phyloP scores from a whole-genome alignment of 2,888 invertebrate species.

The Plutella xylostella region DNA sequence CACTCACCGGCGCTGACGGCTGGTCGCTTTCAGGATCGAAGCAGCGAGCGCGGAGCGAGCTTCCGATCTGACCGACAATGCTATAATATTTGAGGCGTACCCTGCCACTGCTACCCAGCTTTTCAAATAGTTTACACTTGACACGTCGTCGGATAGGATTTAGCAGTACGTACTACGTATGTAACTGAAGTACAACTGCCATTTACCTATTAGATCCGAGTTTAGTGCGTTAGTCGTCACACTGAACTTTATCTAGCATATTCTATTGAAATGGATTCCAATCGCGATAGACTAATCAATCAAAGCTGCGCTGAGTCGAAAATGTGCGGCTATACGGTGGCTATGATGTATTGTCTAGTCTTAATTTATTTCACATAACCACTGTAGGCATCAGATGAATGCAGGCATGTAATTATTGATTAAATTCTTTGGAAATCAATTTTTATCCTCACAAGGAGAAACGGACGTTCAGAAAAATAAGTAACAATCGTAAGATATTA shows the following conservation, averaged over 20 bases:
- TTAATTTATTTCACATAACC: too few relatives aligned
- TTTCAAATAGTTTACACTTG: too few relatives aligned
- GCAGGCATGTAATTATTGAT: too few relatives aligned
- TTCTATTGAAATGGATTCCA: conserved; percentile 1
- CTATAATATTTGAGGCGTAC: conserved; percentile 9
- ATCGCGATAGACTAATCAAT: not conserved
- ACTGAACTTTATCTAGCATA: conserved; percentile 1
- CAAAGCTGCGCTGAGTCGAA: conserved; percentile 1
- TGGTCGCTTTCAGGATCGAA: conserved; percentile 46
- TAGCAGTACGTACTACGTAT: too few relatives aligned
- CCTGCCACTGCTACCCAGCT: too few relatives aligned
- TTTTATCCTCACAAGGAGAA: too few relatives aligned
- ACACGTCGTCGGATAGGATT: too few relatives aligned
- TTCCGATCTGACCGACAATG: conserved; percentile 58
- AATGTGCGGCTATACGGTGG: not conserved
- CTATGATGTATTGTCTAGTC: too few relatives aligned
- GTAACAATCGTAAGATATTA: too few relatives aligned
- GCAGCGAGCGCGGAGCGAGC: conserved; percentile 31
- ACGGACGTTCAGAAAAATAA: too few relatives aligned
- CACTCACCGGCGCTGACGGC: conserved; percentile 51
- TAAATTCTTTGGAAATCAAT: too few relatives aligned
- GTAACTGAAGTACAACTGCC: not conserved
- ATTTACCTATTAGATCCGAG: not conserved
- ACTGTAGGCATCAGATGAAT: too few relatives aligned
- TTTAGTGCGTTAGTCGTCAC: not conserved